A percentile compares a stretch with the other conserved stretches of the same genome.
Evolutionary conservation across 2,113 vertebrate species (phyloP).

Genomic region (Smithornis capensis): DNA sequence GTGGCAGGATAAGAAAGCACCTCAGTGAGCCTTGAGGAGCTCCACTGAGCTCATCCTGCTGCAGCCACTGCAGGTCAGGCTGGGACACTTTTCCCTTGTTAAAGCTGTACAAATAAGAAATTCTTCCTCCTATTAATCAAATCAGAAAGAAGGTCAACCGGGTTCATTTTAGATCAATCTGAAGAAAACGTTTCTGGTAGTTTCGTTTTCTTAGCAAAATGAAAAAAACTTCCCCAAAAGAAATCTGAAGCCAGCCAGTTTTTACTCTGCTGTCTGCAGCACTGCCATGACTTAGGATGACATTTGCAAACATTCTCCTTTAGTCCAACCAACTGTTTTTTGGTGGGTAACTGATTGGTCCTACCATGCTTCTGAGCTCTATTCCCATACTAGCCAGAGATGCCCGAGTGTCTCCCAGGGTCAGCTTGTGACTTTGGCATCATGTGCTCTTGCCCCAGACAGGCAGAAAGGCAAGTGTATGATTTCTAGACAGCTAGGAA

Average conservation of each 20-base stretch:
- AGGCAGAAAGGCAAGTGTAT: not conserved
- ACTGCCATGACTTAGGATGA: not conserved
- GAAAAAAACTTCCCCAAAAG: not conserved
- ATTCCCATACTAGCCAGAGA: not conserved
- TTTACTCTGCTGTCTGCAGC: not conserved
- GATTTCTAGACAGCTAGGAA: slow-evolving; percentile 5
- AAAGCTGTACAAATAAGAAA: not conserved
- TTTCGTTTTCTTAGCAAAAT: not conserved
- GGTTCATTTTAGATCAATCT: not conserved
- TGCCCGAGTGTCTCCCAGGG: not conserved
- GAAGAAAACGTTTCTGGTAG: rapidly evolving
- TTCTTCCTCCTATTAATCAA: slow-evolving; percentile 9
- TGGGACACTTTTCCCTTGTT: not conserved
- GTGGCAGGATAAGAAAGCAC: rapidly evolving
- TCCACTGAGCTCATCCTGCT: not conserved
- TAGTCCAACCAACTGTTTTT: not conserved
- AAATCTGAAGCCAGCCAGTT: not conserved
- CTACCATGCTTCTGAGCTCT: not conserved
- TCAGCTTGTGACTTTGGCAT: not conserved
- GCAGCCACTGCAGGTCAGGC: not conserved
- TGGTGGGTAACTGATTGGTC: not conserved
- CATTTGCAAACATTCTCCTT: not conserved
- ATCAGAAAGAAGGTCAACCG: not conserved
- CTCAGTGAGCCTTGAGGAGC: not conserved
- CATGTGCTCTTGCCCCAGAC: not conserved